Percentiles rank a stretch among this genome's conserved stretches.
These are phyloP conservation scores for Phrynocephalus versicolor DNA, from an alignment of 2,113 vertebrate species.

Conservation along the genomic window DNA sequence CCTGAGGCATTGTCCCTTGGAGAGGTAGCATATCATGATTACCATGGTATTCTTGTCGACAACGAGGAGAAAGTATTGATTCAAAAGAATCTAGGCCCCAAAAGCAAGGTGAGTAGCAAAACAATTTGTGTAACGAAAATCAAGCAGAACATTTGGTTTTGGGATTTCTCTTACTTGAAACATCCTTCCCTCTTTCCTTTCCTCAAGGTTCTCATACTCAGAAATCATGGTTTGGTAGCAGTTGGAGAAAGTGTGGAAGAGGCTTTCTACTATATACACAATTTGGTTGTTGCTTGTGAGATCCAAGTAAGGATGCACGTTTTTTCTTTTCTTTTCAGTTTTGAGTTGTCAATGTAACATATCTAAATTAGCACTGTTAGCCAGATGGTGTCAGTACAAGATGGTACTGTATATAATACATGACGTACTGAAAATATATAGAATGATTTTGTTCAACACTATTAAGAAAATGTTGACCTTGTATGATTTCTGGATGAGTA, in stretches of 20 bases:
- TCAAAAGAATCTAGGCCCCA: constrained; percentile 94
- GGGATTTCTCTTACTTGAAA: neutral
- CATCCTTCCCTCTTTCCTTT: constrained; percentile 19
- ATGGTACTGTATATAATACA: neutral
- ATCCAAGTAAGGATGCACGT: constrained; percentile 88
- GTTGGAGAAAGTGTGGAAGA: constrained; percentile 95
- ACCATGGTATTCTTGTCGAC: constrained; percentile 93
- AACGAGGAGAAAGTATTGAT: constrained; percentile 88
- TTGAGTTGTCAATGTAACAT: neutral
- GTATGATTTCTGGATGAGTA: neutral
- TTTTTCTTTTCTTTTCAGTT: neutral
- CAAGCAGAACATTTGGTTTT: neutral
- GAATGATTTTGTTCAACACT: neutral
- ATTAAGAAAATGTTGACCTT: neutral
- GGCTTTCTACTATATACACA: constrained; percentile 96
- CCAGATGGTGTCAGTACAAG: no score
- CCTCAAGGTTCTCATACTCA: constrained; percentile 90
- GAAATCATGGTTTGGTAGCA: constrained; percentile 93
- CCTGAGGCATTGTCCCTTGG: constrained; percentile 93
- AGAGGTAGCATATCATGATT: constrained; percentile 94
- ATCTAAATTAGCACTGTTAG: neutral
- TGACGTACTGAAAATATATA: neutral
- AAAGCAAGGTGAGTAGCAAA: constrained; percentile 85
- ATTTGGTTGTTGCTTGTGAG: constrained; percentile 93
- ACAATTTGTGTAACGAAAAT: neutral